Evolutionary conservation across 1,140 invertebrate species (phyloP), one percentile per base, ranked within the genome.

Genomic region (Hycleus phaleratus): DNA sequence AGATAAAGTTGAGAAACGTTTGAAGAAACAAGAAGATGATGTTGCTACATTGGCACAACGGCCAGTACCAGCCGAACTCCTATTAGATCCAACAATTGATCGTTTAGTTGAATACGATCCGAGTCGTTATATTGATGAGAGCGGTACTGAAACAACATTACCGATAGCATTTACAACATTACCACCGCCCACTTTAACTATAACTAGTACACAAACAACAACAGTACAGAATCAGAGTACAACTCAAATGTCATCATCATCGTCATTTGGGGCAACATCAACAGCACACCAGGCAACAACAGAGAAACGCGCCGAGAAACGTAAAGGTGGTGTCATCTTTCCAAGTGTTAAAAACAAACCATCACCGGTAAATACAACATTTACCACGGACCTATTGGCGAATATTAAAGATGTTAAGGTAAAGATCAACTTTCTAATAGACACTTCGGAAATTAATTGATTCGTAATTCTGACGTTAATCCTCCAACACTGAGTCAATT

Each of bases 261-360:
- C 66, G 26, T 61, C 32, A 7, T 32, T 32, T 48, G 67, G 63
- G 57, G 54, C 50, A 47, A 70, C 67, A 38, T 71, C 72, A 24
- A 69, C 77, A 25, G 3, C 4, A 5, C 69, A 75, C 25, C 68
- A 75, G 73, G 68, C 75, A n/a, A 73, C 73, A 56, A 69, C 78
- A 47, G 69, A 77, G 59, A 65, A 77, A 60, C 63, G 75, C 18
- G 68, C 69, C 38, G 58, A 75, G 62, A 64, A 78, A 71, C 81
- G 86, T 51, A 90, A 88, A 73, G 83, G 86, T 12, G 85, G 87
- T 44, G 82, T 93, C 63, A 91, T 93, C 72, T 93, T 93, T 76
- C 90, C 90, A 0, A 91, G 88, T 64, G 88, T 93, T 9, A 92
- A 92, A 71, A 92, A 92, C 71, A 93, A 93, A 67, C 90, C 90